Conservation (phyloP, 1,140 invertebrate species). For the Microplitis demolitor region DNA sequence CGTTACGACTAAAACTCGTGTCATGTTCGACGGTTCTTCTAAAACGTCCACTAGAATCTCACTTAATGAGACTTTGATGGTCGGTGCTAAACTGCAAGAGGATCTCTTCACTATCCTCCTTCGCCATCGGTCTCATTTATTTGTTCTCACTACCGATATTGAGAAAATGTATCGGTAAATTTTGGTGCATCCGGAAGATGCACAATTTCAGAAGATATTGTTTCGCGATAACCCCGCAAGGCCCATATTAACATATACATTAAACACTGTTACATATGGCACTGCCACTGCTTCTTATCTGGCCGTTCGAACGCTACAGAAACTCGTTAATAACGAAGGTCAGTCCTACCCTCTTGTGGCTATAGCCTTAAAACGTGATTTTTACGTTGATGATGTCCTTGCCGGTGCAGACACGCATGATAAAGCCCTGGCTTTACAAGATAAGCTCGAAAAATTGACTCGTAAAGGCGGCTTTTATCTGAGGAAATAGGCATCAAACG, state of each 20-base stretch:
- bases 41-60: neutral
- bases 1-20: neutral
- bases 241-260: conserved; percentile 26
- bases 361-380: conserved; percentile 33
- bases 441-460: neutral
- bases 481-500: neutral
- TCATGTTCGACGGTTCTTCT: neutral
- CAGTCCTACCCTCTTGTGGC: conserved; percentile 39
- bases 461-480: neutral
- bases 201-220: conserved; percentile 30
- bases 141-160: conserved; percentile 36
- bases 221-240: conserved; percentile 9
- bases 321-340: conserved; percentile 30
- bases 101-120: neutral
- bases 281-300: conserved; percentile 32
- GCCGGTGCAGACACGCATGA: conserved; percentile 16
- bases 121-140: neutral
- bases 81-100: conserved; percentile 17
- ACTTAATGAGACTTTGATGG: conserved; percentile 3
- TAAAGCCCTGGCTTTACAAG: neutral
- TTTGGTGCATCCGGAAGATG: conserved; percentile 1
- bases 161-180: conserved; percentile 30
- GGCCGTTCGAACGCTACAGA: conserved; percentile 28
- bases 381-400: conserved; percentile 58
- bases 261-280: conserved; percentile 45